Conservation (phyloP, 2,888 invertebrate species). For the Ectemnius cavifrons region DNA sequence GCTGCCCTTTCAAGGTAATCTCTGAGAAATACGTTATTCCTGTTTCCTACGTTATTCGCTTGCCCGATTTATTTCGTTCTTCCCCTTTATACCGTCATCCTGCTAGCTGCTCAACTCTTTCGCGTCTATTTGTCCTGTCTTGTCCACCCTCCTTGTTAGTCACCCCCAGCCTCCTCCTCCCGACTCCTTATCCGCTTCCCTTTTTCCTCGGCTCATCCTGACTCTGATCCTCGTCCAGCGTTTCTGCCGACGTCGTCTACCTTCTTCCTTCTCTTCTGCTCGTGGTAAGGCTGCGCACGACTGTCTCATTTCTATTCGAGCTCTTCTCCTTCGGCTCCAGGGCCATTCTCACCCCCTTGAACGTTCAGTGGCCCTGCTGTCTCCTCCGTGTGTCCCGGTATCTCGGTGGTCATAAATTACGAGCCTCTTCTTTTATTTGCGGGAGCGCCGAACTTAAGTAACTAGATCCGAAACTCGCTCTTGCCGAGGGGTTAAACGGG, state of each 20-base stretch:
- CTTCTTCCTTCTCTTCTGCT: slow-evolving; percentile 10
- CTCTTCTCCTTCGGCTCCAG: slow-evolving; percentile 31
- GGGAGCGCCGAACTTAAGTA: slow-evolving; percentile 61
- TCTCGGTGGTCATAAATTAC: slow-evolving; percentile 60
- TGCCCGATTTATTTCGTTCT: too few species aligned
- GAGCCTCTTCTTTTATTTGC: slow-evolving; percentile 58
- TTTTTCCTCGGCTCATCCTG: neutral
- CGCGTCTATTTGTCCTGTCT: neutral
- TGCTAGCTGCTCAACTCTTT: neutral
- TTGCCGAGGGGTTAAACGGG: slow-evolving; percentile 59
- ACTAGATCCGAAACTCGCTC: slow-evolving; percentile 56
- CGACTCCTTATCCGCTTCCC: slow-evolving; percentile 9
- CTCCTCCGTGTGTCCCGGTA: slow-evolving; percentile 43
- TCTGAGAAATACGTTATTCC: too few species aligned
- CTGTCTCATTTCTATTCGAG: slow-evolving; percentile 40
- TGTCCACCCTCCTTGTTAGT: slow-evolving; percentile 21
- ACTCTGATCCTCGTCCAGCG: neutral
- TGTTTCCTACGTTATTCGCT: too few species aligned
- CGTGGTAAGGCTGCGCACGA: neutral
- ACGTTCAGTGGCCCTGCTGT: slow-evolving; percentile 4
- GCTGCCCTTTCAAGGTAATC: too few species aligned
- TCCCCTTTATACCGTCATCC: neutral
- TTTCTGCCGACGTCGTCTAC: neutral
- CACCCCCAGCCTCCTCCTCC: slow-evolving; percentile 14
- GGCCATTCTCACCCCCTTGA: slow-evolving; percentile 45